These are phyloP conservation scores for Oreohelix idahoensis DNA, from an alignment of 1,140 invertebrate species.

Conservation along the genomic window DNA sequence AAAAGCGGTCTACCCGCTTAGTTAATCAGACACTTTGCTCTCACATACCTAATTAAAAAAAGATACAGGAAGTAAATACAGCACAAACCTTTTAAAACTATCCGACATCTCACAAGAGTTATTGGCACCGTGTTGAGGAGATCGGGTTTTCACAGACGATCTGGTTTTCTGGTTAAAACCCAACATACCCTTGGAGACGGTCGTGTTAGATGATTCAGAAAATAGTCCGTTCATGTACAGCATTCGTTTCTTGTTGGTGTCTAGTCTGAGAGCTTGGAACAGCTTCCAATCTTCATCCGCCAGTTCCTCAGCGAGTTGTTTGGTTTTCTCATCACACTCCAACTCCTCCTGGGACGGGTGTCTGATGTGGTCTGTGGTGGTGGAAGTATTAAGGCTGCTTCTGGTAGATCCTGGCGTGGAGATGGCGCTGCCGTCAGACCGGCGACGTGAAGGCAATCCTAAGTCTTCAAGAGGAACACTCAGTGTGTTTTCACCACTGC, in stretches of 20 bases:
- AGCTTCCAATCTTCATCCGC: constrained; percentile 72
- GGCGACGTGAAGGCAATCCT: neutral
- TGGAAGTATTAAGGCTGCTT: neutral
- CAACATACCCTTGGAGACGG: too few species aligned
- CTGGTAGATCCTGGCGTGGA: neutral
- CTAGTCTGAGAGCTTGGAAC: constrained; percentile 76
- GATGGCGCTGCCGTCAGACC: constrained; percentile 34
- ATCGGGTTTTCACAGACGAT: neutral
- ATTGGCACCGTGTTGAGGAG: neutral
- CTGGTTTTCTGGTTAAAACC: neutral
- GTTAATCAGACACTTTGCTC: too few species aligned
- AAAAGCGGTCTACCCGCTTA: too few species aligned
- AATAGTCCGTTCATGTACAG: constrained; percentile 87
- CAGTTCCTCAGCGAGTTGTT: constrained; percentile 82
- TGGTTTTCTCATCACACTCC: constrained; percentile 84
- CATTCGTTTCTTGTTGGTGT: constrained; percentile 82
- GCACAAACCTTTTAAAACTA: constrained; percentile 3
- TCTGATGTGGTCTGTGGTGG: constrained; percentile 54
- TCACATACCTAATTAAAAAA: too few species aligned
- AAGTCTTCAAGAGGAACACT: neutral
- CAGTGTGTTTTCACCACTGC: neutral
- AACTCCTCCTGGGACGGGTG: constrained; percentile 84
- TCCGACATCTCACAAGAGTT: neutral
- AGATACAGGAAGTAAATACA: too few species aligned
- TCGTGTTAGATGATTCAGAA: neutral